Evolutionary conservation across 2,888 invertebrate genomes (phyloP).

Genomic region (Prostheceraeus crozeri): DNA sequence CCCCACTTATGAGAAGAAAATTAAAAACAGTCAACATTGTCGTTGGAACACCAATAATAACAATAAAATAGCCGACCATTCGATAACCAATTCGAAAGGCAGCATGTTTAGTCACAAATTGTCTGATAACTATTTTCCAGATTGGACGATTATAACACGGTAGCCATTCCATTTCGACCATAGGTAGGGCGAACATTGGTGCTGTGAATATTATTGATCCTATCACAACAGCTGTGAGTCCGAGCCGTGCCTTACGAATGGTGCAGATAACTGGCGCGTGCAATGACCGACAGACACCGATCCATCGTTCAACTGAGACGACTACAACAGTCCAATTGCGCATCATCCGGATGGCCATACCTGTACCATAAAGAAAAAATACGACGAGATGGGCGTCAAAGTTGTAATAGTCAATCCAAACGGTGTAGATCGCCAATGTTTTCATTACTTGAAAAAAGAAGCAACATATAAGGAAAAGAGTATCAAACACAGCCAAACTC

Average conservation of each 20-base stretch:
- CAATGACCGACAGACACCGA: neutral
- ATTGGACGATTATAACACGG: neutral
- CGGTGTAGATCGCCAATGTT: neutral
- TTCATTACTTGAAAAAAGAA: constrained; percentile 1
- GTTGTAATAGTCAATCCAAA: neutral
- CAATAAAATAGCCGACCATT: neutral
- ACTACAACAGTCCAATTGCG: neutral
- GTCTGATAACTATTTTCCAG: neutral
- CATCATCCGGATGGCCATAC: neutral
- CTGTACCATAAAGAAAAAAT: neutral
- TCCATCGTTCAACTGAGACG: constrained; percentile 8
- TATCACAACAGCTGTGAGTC: neutral
- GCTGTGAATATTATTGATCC: neutral
- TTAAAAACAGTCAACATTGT: neutral
- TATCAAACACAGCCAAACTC: neutral
- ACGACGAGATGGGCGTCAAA: neutral
- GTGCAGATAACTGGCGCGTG: constrained; percentile 1
- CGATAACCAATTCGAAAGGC: neutral
- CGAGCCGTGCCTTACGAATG: neutral
- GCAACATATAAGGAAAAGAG: neutral
- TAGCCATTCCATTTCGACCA: neutral
- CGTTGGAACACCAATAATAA: neutral
- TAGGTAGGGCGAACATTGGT: neutral
- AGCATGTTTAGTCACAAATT: neutral
- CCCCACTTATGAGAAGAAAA: neutral